phyloP scores from a whole-genome alignment of 2,888 invertebrate genomes.

The Scotopteryx bipunctaria region DNA sequence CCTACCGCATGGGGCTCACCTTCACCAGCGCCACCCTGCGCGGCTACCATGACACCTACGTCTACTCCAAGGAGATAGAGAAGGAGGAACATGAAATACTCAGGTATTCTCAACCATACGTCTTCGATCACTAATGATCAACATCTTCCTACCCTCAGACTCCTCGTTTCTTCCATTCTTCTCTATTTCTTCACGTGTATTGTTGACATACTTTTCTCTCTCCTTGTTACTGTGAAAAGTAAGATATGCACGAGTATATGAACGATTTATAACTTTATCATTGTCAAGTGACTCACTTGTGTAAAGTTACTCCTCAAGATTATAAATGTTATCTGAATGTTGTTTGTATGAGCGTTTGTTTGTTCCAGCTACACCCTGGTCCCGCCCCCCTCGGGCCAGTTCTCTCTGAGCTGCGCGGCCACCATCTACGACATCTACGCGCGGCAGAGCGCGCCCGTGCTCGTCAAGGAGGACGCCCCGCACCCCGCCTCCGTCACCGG shows the following conservation, averaged over 20 bases:
- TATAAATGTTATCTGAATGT: too few relatives aligned
- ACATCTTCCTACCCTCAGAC: too few relatives aligned
- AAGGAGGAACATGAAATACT: slow-evolving; percentile 60
- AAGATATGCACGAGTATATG: too few relatives aligned
- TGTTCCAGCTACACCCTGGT: slow-evolving; percentile 62
- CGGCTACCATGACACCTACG: slow-evolving; percentile 61
- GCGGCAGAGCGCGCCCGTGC: slow-evolving; percentile 78
- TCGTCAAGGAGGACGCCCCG: slow-evolving; percentile 83
- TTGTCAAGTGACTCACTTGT: too few relatives aligned
- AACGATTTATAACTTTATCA: too few relatives aligned
- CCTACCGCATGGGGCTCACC: slow-evolving; percentile 65
- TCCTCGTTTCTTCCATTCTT: too few relatives aligned
- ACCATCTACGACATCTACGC: slow-evolving; percentile 84
- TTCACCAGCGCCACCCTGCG: slow-evolving; percentile 66
- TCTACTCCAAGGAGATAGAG: slow-evolving; percentile 51
- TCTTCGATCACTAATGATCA: too few relatives aligned
- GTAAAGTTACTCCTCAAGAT: not conserved
- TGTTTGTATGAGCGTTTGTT: too few relatives aligned
- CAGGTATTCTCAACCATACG: slow-evolving; percentile 38
- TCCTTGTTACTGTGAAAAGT: too few relatives aligned
- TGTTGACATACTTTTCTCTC: too few relatives aligned
- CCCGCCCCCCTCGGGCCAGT: slow-evolving; percentile 72
- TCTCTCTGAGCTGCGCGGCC: slow-evolving; percentile 82
- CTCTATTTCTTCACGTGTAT: too few relatives aligned
- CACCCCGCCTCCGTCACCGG: slow-evolving; percentile 78